phyloP scores from a whole-genome alignment of 2,888 invertebrate genomes.

The Nebria brevicollis region DNA sequence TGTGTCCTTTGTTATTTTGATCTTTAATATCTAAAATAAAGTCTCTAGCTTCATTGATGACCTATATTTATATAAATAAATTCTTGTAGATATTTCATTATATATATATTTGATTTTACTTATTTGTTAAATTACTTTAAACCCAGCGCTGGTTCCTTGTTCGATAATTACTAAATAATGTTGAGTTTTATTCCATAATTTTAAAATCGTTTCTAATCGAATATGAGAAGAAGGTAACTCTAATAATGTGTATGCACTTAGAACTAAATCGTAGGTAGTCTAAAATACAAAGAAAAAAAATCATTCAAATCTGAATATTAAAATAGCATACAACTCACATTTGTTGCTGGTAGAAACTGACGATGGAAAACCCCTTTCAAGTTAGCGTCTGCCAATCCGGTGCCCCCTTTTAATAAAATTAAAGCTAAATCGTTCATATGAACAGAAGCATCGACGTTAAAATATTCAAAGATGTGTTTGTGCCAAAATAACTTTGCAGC shows the following conservation, averaged over 20 bases:
- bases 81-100: no score
- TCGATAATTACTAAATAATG: conserved; percentile 86
- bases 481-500: conserved; percentile 81
- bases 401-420: conserved; percentile 74
- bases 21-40: conserved; percentile 72
- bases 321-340: conserved; percentile 58
- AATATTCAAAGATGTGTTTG: conserved; percentile 79
- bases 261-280: conserved; percentile 81
- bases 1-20: conserved; percentile 65
- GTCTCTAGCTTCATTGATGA: conserved; percentile 85
- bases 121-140: conserved; percentile 64
- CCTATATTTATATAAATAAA: conserved; percentile 54
- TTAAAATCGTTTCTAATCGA: conserved; percentile 76
- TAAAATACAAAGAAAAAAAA: conserved; percentile 56
- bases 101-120: no score
- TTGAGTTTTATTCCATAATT: conserved; percentile 87
- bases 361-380: conserved; percentile 76
- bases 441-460: conserved; percentile 83
- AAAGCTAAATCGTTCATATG: conserved; percentile 86
- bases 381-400: conserved; percentile 69
- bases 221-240: conserved; percentile 77
- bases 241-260: conserved; percentile 82
- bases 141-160: conserved; percentile 84
- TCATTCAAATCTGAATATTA: conserved; percentile 13
- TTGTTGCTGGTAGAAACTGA: conserved; percentile 80